A percentile compares a stretch with the other conserved stretches of the same genome.
Evolutionary conservation across 2,113 vertebrate species (phyloP).

Genomic region (Talpa occidentalis): DNA sequence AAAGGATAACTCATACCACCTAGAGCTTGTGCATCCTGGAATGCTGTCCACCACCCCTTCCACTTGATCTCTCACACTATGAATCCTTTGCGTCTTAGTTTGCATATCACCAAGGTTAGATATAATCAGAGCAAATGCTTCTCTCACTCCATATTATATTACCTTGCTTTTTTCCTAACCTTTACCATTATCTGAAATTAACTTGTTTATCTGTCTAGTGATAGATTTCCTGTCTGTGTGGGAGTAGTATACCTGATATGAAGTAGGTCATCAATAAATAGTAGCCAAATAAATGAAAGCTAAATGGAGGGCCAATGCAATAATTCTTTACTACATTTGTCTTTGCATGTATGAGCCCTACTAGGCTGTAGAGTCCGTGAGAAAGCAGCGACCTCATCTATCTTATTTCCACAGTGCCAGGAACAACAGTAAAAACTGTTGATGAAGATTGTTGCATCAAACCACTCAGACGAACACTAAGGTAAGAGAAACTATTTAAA

Average conservation of each 20-base stretch:
- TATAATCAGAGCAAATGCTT: not conserved
- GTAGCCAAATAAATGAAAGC: not conserved
- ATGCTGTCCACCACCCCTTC: not conserved
- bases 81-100: not conserved
- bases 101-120: not conserved
- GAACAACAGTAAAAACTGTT: not conserved
- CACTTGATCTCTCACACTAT: not conserved
- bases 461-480: not conserved
- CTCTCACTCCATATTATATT: not conserved
- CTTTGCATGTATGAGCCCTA: not conserved
- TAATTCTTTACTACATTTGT: not conserved
- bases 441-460: not conserved
- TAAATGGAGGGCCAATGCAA: not conserved
- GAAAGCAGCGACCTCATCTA: not conserved
- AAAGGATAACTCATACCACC: not conserved
- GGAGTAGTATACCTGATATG: not conserved
- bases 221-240: not conserved
- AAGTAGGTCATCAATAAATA: not conserved
- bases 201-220: not conserved
- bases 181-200: not conserved
- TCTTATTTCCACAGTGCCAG: not conserved
- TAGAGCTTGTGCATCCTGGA: not conserved
- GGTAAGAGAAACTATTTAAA: not conserved
- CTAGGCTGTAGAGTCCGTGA: not conserved
- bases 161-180: not conserved